Percentiles rank a stretch among this genome's conserved stretches.
phyloP scores from a whole-genome alignment of 2,113 vertebrate species.

The Halcyon malimbica region DNA sequence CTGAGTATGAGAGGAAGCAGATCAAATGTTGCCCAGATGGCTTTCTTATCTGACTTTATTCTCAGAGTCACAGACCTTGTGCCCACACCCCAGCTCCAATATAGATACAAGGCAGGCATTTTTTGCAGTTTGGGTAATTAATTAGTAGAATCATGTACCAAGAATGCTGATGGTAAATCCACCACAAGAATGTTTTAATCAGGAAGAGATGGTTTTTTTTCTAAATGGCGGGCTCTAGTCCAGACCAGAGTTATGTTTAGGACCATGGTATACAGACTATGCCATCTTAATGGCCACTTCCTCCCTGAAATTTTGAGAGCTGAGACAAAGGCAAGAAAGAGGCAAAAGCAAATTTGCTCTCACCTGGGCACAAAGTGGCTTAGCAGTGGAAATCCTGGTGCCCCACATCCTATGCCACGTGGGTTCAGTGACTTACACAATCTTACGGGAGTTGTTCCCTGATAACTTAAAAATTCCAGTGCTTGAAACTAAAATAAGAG shows the following conservation, averaged over 20 bases:
- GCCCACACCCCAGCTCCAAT: not conserved
- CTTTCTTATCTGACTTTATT: not conserved
- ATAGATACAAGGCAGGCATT: not conserved
- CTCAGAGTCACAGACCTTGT: not conserved
- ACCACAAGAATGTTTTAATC: conserved; percentile 47
- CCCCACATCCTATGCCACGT: not conserved
- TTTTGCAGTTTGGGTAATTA: not conserved
- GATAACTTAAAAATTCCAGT: not conserved
- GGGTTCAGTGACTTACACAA: not conserved
- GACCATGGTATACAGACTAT: not conserved
- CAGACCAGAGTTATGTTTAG: conserved; percentile 17
- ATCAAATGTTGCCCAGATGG: not conserved
- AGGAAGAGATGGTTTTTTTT: not conserved
- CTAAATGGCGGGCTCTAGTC: conserved; percentile 17
- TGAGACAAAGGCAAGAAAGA: not conserved
- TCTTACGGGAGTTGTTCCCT: not conserved
- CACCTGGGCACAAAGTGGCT: not conserved
- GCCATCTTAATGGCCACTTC: not conserved
- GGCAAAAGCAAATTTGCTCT: not conserved
- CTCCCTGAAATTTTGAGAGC: not conserved
- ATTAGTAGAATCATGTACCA: conserved; percentile 15
- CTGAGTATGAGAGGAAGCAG: not conserved
- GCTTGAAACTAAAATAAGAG: not conserved
- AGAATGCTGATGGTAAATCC: conserved; percentile 17
- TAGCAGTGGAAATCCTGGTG: not conserved